Evolutionary conservation across 2,113 vertebrate species (phyloP).

Genomic region (Neotragus pygmaeus): DNA sequence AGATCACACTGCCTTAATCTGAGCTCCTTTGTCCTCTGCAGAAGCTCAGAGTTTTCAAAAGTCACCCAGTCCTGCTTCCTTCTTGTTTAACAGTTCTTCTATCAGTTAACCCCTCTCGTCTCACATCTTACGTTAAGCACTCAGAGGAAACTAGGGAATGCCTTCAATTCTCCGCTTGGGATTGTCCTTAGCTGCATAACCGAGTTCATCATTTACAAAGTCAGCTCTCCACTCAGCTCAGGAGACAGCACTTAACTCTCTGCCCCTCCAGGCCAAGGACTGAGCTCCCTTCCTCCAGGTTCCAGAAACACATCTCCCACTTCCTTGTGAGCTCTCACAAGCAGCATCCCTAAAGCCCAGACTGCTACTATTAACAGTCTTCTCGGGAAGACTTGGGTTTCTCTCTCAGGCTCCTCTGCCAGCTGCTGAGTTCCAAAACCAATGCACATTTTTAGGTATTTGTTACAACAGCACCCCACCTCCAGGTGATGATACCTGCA

Average conservation of each 20-base stretch:
- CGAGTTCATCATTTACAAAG: background rate
- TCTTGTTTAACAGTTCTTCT: background rate
- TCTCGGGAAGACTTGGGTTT: background rate
- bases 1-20: background rate
- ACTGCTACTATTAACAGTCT: background rate
- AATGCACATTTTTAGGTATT: background rate
- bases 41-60: background rate
- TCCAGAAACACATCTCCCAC: background rate
- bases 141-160: background rate
- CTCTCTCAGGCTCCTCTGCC: background rate
- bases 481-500: background rate
- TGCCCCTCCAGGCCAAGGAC: accelerated
- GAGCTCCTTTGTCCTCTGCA: background rate
- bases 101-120: background rate
- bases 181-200: background rate
- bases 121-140: background rate
- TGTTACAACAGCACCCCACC: background rate
- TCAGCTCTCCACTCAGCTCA: background rate
- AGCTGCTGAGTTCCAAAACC: background rate
- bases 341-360: accelerated
- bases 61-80: background rate
- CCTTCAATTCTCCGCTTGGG: background rate
- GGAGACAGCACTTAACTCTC: background rate
- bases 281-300: background rate
- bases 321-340: too few relatives aligned